Evolutionary conservation across 2,797 vertebrate genomes (phyloP).

Genomic region (Xiphophorus birchmanni): DNA sequence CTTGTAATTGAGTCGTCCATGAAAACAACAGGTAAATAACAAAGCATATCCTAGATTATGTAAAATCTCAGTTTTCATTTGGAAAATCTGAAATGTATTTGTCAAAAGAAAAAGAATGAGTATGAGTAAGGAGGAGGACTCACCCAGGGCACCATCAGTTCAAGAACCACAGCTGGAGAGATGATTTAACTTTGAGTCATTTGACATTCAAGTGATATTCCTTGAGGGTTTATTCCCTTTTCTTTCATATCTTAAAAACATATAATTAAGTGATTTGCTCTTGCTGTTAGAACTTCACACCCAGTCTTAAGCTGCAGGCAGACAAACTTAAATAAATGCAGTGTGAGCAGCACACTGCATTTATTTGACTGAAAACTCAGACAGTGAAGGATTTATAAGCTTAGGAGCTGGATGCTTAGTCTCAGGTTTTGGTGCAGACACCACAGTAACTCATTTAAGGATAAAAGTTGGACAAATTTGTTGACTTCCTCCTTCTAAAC

Average conservation of each 20-base stretch:
- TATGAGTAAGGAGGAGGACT: background rate
- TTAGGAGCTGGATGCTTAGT: background rate
- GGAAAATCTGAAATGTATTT: background rate
- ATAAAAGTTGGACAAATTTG: background rate
- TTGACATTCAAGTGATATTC: background rate
- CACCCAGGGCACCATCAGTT: background rate
- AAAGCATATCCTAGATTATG: background rate
- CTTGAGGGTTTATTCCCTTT: background rate
- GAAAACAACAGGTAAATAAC: background rate
- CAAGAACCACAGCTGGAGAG: background rate
- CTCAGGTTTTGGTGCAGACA: background rate
- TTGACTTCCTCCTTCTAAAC: background rate
- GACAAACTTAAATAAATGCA: conserved; percentile 3
- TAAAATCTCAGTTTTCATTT: background rate
- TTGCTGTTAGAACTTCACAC: background rate
- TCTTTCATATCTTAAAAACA: background rate
- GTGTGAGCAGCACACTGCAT: background rate
- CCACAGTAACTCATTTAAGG: background rate
- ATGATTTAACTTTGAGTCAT: background rate
- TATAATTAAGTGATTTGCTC: background rate
- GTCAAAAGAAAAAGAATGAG: background rate
- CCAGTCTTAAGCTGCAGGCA: conserved; percentile 1
- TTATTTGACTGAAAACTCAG: background rate
- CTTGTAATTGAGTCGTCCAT: background rate
- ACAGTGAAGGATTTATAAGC: background rate